Evolutionary conservation across 2,888 invertebrate genomes (phyloP).

Genomic region (Timandra comae): DNA sequence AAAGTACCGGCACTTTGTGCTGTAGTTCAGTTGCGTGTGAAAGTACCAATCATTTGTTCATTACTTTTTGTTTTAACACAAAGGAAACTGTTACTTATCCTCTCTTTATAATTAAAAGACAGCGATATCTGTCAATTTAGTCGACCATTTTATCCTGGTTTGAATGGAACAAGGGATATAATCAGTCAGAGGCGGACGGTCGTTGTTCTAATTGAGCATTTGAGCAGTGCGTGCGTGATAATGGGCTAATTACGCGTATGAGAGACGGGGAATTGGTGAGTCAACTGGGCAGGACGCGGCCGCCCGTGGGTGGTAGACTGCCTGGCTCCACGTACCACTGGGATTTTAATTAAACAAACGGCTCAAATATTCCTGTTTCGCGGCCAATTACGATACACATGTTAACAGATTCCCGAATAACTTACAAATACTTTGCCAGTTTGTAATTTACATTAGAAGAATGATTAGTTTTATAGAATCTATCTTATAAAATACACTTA

Average conservation of each 20-base stretch:
- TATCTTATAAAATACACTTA: too few relatives aligned
- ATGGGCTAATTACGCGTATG: constrained; percentile 71
- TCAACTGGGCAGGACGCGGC: constrained; percentile 59
- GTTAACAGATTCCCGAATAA: constrained; percentile 1
- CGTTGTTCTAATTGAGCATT: constrained; percentile 73
- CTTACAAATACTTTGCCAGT: too few relatives aligned
- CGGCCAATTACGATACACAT: background rate
- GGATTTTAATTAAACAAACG: constrained; percentile 27
- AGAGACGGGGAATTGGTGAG: constrained; percentile 66
- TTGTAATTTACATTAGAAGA: too few relatives aligned
- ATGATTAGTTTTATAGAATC: too few relatives aligned
- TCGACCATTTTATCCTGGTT: constrained; percentile 41
- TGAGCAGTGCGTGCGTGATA: constrained; percentile 72
- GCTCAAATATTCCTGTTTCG: background rate
- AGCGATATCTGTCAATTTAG: constrained; percentile 43
- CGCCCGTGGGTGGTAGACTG: constrained; percentile 72
- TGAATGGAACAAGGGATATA: constrained; percentile 51
- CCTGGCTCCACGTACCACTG: constrained; percentile 58
- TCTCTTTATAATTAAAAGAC: constrained; percentile 18
- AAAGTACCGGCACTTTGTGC: background rate
- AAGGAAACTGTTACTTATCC: constrained; percentile 12
- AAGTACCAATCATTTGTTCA: background rate
- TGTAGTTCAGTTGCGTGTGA: background rate
- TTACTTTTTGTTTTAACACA: constrained; percentile 7
- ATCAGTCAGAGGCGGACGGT: constrained; percentile 58